phyloP scores from a whole-genome alignment of 2,113 vertebrate species.

The Ellobius talpinus region DNA sequence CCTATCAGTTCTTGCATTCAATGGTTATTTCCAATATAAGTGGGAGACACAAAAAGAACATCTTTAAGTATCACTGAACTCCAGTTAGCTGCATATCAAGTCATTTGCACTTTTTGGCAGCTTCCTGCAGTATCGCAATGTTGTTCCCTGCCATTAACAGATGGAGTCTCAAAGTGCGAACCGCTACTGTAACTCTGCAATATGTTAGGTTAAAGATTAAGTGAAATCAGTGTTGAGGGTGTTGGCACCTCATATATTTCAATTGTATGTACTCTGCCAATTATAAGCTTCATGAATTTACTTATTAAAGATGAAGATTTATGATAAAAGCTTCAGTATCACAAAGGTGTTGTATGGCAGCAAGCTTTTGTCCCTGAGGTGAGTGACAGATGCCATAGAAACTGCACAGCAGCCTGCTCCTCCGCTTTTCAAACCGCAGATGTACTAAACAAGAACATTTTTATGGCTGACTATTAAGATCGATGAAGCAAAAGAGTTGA shows the following conservation, averaged over 20 bases:
- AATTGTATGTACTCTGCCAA: constrained; percentile 23
- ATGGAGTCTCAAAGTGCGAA: constrained; percentile 66
- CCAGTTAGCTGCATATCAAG: constrained; percentile 64
- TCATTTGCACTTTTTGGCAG: constrained; percentile 78
- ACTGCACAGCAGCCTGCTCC: constrained; percentile 34
- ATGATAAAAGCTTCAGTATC: constrained; percentile 6
- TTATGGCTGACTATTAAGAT: constrained; percentile 52
- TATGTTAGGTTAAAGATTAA: constrained; percentile 77
- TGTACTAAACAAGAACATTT: constrained; percentile 48
- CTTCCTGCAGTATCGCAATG: constrained; percentile 22
- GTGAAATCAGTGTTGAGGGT: constrained; percentile 60
- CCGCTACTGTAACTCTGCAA: constrained; percentile 69
- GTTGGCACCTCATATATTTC: neutral
- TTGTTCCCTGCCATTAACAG: constrained; percentile 75
- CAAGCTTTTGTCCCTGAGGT: constrained; percentile 40
- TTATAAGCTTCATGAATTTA: constrained; percentile 60
- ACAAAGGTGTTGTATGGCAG: neutral
- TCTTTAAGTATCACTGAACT: constrained; percentile 48
- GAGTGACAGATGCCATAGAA: constrained; percentile 74
- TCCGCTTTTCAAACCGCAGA: constrained; percentile 65
- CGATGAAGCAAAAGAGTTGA: constrained; percentile 64
- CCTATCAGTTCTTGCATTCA: constrained; percentile 4
- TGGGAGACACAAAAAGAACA: constrained; percentile 13
- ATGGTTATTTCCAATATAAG: constrained; percentile 40
- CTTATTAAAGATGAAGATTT: constrained; percentile 60